Conservation (phyloP, 2,113 vertebrate species). For the Pundamilia nyererei region DNA sequence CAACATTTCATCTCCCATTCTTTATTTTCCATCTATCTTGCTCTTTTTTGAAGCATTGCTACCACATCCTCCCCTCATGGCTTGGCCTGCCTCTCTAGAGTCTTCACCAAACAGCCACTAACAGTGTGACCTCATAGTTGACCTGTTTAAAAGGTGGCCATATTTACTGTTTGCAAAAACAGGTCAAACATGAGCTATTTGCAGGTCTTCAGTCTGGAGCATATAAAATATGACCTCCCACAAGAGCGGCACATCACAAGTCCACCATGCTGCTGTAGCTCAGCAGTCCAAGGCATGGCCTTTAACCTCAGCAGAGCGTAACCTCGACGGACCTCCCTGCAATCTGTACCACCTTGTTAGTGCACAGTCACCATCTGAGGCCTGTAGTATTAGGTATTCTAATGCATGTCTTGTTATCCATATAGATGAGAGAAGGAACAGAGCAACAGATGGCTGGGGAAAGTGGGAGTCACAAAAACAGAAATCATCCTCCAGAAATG, state of each 20-base stretch:
- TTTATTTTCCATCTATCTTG: slow-evolving; percentile 13
- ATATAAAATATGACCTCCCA: not conserved
- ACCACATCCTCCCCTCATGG: not conserved
- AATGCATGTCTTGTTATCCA: slow-evolving; percentile 61
- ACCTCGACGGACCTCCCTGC: not conserved
- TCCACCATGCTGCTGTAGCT: not conserved
- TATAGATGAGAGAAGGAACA: slow-evolving; percentile 50
- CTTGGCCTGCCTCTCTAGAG: not conserved
- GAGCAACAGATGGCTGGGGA: slow-evolving; percentile 61
- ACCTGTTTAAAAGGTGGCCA: not conserved
- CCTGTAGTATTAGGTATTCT: slow-evolving; percentile 56
- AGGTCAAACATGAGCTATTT: not conserved
- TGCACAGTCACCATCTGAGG: slow-evolving; percentile 42
- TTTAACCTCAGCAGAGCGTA: not conserved
- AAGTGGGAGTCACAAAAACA: slow-evolving; percentile 29
- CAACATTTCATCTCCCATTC: not conserved
- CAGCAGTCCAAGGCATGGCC: not conserved
- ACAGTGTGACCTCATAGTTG: not conserved
- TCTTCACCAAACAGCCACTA: not conserved
- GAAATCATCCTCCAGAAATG: slow-evolving; percentile 20
- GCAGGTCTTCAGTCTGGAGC: not conserved
- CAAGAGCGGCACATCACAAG: not conserved
- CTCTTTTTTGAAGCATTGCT: not conserved
- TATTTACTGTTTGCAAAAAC: not conserved
- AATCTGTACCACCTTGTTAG: slow-evolving; percentile 50